These are phyloP conservation scores for Mesembrinibis cayennensis DNA, from an alignment of 2,113 vertebrate species.

Conservation along the genomic window DNA sequence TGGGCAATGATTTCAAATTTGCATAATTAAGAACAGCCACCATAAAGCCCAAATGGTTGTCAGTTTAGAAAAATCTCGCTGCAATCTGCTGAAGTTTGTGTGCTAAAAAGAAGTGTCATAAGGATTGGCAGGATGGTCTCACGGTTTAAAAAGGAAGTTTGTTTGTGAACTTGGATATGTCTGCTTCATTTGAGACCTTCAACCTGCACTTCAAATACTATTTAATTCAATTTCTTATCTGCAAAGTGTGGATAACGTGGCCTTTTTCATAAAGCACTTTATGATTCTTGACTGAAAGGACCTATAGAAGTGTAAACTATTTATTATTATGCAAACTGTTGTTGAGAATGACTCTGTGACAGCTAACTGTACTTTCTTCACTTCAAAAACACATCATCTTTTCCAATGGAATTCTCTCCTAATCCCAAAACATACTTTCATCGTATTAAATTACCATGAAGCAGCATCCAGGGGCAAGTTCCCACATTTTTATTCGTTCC, in stretches of 20 bases:
- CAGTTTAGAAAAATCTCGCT: neutral
- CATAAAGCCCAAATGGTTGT: conserved; percentile 5
- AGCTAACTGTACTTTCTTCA: neutral
- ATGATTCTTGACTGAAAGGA: neutral
- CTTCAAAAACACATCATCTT: neutral
- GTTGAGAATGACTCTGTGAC: neutral
- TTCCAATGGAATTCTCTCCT: neutral
- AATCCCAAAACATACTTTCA: neutral
- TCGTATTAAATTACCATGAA: neutral
- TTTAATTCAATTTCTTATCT: neutral
- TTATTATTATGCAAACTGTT: neutral
- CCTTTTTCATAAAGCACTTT: neutral
- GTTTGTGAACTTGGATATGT: neutral
- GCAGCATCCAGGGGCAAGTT: neutral
- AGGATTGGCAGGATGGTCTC: neutral
- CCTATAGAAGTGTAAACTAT: neutral
- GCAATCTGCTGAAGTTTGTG: conserved; percentile 7
- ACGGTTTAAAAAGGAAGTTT: neutral
- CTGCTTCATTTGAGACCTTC: neutral
- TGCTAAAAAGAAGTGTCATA: neutral
- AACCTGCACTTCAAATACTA: neutral
- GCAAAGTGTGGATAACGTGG: neutral
- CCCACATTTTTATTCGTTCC: neutral
- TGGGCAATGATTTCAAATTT: neutral
- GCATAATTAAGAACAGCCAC: conserved; percentile 15